Evolutionary conservation across 2,797 vertebrate species (phyloP).

Genomic region (Phyllotis vaccarum): DNA sequence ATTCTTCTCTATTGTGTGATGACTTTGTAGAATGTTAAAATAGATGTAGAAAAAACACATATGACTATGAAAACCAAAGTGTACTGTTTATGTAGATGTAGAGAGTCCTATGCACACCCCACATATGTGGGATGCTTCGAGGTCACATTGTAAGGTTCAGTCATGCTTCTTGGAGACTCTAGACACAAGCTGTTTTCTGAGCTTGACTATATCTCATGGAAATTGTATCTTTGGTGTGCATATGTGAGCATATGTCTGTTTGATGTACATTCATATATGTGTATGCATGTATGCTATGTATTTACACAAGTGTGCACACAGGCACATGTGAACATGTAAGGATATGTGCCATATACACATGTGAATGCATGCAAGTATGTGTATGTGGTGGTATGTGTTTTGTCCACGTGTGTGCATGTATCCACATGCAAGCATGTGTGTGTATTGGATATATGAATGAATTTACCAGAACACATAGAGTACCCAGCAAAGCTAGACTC

Average conservation of each 20-base stretch:
- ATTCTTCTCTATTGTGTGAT: background rate
- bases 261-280: background rate
- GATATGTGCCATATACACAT: background rate
- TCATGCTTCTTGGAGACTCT: background rate
- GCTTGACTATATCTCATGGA: background rate
- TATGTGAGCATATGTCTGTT: background rate
- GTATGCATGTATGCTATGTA: background rate
- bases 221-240: background rate
- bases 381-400: background rate
- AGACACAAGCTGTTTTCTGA: background rate
- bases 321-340: background rate
- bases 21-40: background rate
- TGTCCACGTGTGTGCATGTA: background rate
- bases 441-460: background rate
- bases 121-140: no score
- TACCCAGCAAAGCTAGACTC: background rate
- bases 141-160: accelerated
- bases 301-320: background rate
- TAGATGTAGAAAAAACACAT: background rate
- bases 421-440: background rate
- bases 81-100: accelerated
- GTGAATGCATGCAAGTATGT: background rate
- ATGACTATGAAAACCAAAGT: background rate
- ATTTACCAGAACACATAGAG: background rate
- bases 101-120: background rate